Percentiles rank a stretch among this genome's conserved stretches.
Conservation (phyloP, 37 sponge, comb jelly and placozoan species). For the Theonella swinhoei region DNA sequence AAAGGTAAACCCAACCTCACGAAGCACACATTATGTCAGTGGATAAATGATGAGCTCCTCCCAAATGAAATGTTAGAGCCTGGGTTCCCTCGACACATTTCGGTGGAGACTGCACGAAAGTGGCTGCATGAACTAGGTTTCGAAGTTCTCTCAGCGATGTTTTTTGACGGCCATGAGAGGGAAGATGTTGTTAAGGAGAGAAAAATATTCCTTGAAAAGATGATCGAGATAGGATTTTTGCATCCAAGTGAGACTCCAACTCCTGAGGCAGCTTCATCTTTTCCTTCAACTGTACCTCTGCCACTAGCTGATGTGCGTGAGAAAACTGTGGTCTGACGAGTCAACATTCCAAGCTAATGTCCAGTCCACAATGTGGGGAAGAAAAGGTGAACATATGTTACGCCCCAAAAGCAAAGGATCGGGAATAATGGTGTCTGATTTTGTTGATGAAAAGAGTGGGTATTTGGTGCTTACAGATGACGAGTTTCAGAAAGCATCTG, state of each 20-base stretch:
- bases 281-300: background rate
- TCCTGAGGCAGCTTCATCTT: too few relatives aligned
- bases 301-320: background rate
- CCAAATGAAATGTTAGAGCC: constrained; percentile 40
- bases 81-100: constrained; percentile 48
- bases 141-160: constrained; percentile 12
- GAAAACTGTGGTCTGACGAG: constrained; percentile 37
- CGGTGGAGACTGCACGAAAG: constrained; percentile 39
- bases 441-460: constrained; percentile 39
- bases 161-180: constrained; percentile 57
- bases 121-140: constrained; percentile 67
- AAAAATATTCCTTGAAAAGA: too few relatives aligned
- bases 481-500: constrained; percentile 7
- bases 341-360: constrained; percentile 51
- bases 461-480: constrained; percentile 38
- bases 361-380: constrained; percentile 33
- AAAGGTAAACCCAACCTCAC: constrained; percentile 48
- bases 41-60: constrained; percentile 42
- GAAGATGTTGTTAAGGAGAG: background rate
- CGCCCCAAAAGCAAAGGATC: constrained; percentile 30
- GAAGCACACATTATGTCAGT: constrained; percentile 36
- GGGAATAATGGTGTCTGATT: too few relatives aligned
- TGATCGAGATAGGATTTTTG: too few relatives aligned
- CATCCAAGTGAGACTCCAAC: too few relatives aligned
- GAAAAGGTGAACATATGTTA: constrained; percentile 18